Evolutionary conservation across 2,113 vertebrate species (phyloP).

Genomic region (Fulica atra): DNA sequence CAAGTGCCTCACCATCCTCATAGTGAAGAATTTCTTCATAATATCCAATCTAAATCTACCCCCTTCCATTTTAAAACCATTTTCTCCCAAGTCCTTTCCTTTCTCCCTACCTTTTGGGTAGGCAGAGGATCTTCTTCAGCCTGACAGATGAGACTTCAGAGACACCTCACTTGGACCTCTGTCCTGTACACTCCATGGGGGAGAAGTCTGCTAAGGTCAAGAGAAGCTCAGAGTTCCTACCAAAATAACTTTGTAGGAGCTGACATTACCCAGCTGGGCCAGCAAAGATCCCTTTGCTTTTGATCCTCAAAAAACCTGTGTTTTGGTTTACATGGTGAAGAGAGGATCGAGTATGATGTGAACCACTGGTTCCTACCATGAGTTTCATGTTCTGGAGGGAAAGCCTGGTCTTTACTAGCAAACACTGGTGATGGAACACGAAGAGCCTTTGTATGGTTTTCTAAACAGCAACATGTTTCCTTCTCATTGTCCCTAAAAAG

Average conservation of each 20-base stretch:
- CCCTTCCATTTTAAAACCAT: too few species aligned
- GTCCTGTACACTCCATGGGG: background rate
- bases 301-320: background rate
- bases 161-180: background rate
- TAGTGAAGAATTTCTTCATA: too few species aligned
- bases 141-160: background rate
- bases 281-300: background rate
- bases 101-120: background rate
- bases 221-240: background rate
- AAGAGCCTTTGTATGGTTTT: background rate
- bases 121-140: background rate
- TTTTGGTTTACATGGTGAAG: background rate
- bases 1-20: too few species aligned
- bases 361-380: background rate
- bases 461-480: background rate
- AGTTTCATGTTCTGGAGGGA: background rate
- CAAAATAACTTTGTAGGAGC: background rate
- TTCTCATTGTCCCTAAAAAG: background rate
- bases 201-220: background rate
- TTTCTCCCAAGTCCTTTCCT: background rate
- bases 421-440: background rate
- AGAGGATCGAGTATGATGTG: background rate
- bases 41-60: too few species aligned
- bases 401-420: background rate
- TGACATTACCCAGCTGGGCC: background rate